Evolutionary conservation across 2,888 invertebrate species (phyloP).

Genomic region (Baccha elongata): DNA sequence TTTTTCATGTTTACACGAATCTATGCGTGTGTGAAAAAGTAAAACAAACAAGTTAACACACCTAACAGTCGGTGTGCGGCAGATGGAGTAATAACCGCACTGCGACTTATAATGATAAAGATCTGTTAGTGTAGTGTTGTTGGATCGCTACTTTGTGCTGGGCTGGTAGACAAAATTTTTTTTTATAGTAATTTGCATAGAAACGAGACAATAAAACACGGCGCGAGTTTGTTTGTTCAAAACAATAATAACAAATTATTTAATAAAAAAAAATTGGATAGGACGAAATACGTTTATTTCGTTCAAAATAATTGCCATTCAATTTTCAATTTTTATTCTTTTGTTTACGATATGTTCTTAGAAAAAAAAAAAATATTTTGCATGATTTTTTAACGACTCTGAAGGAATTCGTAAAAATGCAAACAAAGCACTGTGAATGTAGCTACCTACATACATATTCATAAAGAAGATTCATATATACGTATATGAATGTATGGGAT

Average conservation of each 20-base stretch:
- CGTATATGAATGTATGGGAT: too few species aligned
- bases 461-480: too few species aligned
- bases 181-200: slow-evolving; percentile 54
- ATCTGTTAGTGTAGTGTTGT: slow-evolving; percentile 41
- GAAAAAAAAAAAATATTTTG: slow-evolving; percentile 11
- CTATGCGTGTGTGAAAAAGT: slow-evolving; percentile 47
- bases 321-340: slow-evolving; percentile 44
- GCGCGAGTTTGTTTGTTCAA: slow-evolving; percentile 47
- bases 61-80: slow-evolving; percentile 26
- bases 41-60: slow-evolving; percentile 63
- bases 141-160: slow-evolving; percentile 34
- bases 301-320: slow-evolving; percentile 58
- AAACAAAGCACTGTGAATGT: too few species aligned
- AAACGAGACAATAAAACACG: slow-evolving; percentile 51
- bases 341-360: slow-evolving; percentile 53
- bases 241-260: slow-evolving; percentile 57
- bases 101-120: slow-evolving; percentile 37
- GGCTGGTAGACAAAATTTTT: slow-evolving; percentile 5
- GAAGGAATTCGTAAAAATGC: neutral
- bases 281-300: slow-evolving; percentile 56
- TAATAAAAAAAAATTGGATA: slow-evolving; percentile 41
- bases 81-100: slow-evolving; percentile 43
- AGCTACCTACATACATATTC: too few species aligned
- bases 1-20: slow-evolving; percentile 33
- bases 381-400: slow-evolving; percentile 14